phyloP scores from a whole-genome alignment of 2,113 vertebrate species.

The Oenanthe oenanthe region DNA sequence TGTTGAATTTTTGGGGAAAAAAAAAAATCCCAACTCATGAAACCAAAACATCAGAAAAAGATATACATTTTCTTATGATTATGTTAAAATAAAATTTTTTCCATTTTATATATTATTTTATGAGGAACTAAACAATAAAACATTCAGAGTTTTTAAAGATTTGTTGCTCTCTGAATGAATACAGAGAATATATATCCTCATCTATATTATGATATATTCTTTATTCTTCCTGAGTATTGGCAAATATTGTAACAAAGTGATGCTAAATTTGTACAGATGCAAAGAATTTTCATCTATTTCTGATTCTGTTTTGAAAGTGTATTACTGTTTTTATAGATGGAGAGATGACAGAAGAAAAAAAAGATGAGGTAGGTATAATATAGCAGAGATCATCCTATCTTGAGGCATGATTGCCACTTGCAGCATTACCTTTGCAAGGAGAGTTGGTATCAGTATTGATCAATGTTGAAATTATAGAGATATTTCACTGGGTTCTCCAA shows the following conservation, averaged over 20 bases:
- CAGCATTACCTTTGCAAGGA: background rate
- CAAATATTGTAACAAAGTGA: background rate
- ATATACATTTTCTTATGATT: background rate
- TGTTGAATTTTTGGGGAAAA: fast-evolving
- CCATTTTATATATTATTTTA: background rate
- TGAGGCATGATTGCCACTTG: background rate
- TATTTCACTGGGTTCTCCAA: background rate
- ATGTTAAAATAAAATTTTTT: background rate
- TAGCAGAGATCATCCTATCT: background rate
- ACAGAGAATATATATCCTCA: background rate
- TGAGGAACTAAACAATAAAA: background rate
- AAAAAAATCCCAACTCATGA: background rate
- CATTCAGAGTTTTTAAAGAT: background rate
- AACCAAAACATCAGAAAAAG: background rate
- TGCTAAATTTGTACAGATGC: background rate
- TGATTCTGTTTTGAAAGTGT: background rate
- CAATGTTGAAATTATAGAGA: background rate
- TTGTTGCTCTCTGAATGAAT: background rate
- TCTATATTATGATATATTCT: background rate
- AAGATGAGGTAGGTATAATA: background rate
- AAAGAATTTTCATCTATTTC: background rate
- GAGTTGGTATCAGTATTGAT: background rate
- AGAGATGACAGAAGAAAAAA: background rate
- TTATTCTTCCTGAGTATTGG: background rate
- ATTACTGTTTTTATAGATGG: background rate